Evolutionary conservation across 2,797 vertebrate genomes (phyloP), one percentile per base, ranked within the genome.

Genomic region (Lindbergichthys nudifrons): DNA sequence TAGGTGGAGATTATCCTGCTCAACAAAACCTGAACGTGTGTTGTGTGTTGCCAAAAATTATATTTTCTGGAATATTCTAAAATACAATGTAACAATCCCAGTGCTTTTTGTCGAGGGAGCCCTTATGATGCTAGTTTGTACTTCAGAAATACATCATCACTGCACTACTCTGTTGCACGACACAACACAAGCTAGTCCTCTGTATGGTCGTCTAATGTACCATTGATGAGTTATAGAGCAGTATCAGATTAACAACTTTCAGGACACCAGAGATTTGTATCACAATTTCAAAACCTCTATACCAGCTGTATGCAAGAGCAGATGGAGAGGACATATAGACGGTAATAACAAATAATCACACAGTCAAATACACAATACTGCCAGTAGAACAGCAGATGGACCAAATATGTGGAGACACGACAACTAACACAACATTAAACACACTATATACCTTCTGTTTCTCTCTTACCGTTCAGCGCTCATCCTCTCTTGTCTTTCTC

Each of bases 81-180:
- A 36, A 36, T 36, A 6, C 32, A 36, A 36, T 36, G 32, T 1
- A 36, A 36, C 6, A 7, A 36, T 6, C 32, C 1, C 8, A 36
- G 6, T 36, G 32, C 8, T 36, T 36, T 9, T 9, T 36, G 1
- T 36, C 32, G 6, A 36, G 8, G 32, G 32, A 36, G 32, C 32
- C 8, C 32, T 36, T 36, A 4, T 36, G 6, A 36, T 36, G 32
- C 8, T 36, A 36, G 32, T 36, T 36, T 36, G 32, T 36, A 36
- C 32, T 36, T 7, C 32, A 36, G 32, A 36, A 36, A 36, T 36
- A 36, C 32, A 36, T 36, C 2, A 9, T 36, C 32, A 36, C 12
- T 73, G 64, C 21, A 59, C 14, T 48, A 39, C 43, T 32, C 52
- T 60, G 43, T 60, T 46, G 61, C 51, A 50, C 13, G 36, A 41